Evolutionary conservation across 2,888 invertebrate species (phyloP), one percentile per base, ranked within the genome.

Genomic region (Morpho deidamia): DNA sequence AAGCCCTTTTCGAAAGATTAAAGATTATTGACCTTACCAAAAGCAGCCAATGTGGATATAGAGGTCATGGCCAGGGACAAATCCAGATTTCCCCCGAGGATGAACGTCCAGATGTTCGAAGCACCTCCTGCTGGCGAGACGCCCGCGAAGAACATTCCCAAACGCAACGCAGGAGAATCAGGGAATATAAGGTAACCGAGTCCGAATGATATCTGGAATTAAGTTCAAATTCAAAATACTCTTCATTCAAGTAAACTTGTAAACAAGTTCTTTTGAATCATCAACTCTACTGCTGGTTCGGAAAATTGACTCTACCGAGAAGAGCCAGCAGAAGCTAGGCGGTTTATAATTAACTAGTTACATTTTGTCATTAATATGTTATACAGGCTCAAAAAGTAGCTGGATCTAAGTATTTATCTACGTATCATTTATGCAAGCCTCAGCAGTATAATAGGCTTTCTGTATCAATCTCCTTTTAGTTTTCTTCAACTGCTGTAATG

Each of bases 31-130:
- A 23, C 32, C 71, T 72, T 79, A 93, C 95, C 96, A 69, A 99
- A 95, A 0, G 98, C 95, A 0, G 94, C 94, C 7, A 98, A 78
- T 2, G 97, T 98, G 57, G 97, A 95, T 52, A 97, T 88, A 8
- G 97, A 94, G 0, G 99, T 99, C 98, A 99, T 98, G 11, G 99
- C 95, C 45, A 99, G 93, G 0, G 98, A 98, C 40, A 99, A 90
- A 77, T 97, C 95, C 7, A 99, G 92, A 83, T 99, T 99, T 7
- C 97, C 99, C 4, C 95, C 95, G 2, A 99, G 90, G 11, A 99
- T 92, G 61, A 96, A 94, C 0, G 97, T 95, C 97, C 98, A 99
- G 68, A 98, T 96, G 81, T 99, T 99, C 45, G 98, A 98, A 23
- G 98, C 97, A 0, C 98, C 99, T 0, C 99, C 97, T n/a, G 95